These are phyloP conservation scores for Oreotragus oreotragus DNA, from an alignment of 2,113 vertebrate genomes.

Conservation along the genomic window DNA sequence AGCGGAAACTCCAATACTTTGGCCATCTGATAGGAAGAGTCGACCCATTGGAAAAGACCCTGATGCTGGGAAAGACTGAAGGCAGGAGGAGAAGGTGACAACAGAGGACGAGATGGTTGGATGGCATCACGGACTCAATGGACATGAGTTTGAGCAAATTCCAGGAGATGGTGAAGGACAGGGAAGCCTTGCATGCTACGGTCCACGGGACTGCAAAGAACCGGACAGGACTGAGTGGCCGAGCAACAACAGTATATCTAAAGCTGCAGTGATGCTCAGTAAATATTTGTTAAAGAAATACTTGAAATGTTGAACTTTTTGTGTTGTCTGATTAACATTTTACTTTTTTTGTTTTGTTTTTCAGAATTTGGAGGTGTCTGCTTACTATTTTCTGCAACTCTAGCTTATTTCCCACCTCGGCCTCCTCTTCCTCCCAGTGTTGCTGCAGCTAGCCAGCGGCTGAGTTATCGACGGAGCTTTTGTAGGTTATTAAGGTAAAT, in stretches of 20 bases:
- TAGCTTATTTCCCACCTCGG: slow-evolving; percentile 94
- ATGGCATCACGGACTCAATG: not conserved
- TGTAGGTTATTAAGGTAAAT: slow-evolving; percentile 91
- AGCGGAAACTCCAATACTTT: not conserved
- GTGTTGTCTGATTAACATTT: slow-evolving; percentile 1
- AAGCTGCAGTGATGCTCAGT: not conserved
- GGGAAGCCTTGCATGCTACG: not conserved
- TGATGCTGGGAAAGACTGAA: not conserved
- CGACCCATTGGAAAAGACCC: not conserved
- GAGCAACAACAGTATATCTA: not conserved
- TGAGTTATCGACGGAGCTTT: slow-evolving; percentile 95
- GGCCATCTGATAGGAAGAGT: not conserved
- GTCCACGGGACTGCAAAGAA: not conserved
- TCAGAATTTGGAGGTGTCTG: slow-evolving; percentile 91
- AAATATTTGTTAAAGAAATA: slow-evolving; percentile 19
- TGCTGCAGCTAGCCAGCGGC: slow-evolving; percentile 94
- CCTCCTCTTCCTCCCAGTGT: slow-evolving; percentile 95
- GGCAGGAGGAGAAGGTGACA: not conserved
- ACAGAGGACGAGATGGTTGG: not conserved
- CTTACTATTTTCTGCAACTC: slow-evolving; percentile 87
- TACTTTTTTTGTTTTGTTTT: not conserved
- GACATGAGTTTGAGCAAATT: not conserved
- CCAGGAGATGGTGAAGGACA: not conserved
- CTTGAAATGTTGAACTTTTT: not conserved
- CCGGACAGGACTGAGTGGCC: not conserved